Evolutionary conservation across 1,140 invertebrate species (phyloP).

Genomic region (Diprion similis): DNA sequence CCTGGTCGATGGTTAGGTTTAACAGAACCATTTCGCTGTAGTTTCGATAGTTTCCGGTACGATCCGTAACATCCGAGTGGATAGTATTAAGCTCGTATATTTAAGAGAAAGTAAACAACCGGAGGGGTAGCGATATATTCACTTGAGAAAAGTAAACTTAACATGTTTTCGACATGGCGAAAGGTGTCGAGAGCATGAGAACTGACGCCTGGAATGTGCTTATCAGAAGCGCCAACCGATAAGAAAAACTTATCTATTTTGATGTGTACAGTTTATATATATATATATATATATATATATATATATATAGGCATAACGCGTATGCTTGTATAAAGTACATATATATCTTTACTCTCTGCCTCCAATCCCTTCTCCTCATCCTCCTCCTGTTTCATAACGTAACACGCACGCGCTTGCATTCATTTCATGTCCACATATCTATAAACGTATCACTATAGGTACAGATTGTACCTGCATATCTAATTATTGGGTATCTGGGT

Average conservation of each 20-base stretch:
- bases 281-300: neutral
- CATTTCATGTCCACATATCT: no score
- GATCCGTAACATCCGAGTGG: no score
- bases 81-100: no score
- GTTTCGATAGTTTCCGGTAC: neutral
- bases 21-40: neutral
- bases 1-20: neutral
- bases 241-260: slow-evolving; percentile 50
- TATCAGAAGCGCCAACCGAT: slow-evolving; percentile 45
- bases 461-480: no score
- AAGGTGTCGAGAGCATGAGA: slow-evolving; percentile 43
- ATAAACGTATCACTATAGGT: no score
- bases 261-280: neutral
- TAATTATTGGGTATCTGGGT: no score
- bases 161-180: slow-evolving; percentile 22
- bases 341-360: neutral
- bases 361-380: no score
- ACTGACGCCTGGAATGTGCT: slow-evolving; percentile 45
- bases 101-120: no score
- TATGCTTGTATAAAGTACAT: neutral
- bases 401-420: no score
- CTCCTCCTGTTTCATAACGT: no score
- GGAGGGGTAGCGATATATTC: no score
- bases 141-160: no score
- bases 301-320: neutral